phyloP scores from a whole-genome alignment of 2,888 invertebrate species.

The Meloe dianella region DNA sequence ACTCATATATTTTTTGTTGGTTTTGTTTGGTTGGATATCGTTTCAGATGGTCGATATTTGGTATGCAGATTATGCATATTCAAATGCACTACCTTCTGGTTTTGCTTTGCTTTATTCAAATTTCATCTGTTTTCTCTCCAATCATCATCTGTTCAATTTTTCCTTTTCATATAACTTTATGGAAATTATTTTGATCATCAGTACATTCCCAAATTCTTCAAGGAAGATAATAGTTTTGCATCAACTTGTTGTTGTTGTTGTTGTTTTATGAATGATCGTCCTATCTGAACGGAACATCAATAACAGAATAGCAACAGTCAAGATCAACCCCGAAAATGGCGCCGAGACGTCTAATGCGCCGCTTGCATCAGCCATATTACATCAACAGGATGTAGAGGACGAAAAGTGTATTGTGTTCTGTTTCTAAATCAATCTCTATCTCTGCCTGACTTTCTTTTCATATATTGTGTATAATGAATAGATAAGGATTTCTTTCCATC shows the following conservation, averaged over 20 bases:
- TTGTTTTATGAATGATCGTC: not conserved
- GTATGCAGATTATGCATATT: too few species aligned
- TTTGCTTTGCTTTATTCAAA: too few species aligned
- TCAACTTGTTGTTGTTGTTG: too few species aligned
- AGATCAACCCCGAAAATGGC: conserved; percentile 22
- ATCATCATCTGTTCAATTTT: too few species aligned
- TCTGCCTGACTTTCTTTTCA: conserved; percentile 51
- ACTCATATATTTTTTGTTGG: not conserved
- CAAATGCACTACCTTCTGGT: too few species aligned
- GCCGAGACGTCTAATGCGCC: conserved; percentile 29
- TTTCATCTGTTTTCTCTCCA: too few species aligned
- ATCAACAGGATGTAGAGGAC: conserved; percentile 16
- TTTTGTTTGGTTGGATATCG: not conserved
- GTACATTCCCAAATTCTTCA: too few species aligned
- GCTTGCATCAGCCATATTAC: conserved; percentile 26
- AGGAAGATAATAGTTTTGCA: too few species aligned
- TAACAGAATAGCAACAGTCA: conserved; percentile 10
- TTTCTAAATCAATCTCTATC: conserved; percentile 22
- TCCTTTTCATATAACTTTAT: too few species aligned
- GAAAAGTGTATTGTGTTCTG: conserved; percentile 36
- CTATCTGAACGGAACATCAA: not conserved
- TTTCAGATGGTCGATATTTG: too few species aligned
- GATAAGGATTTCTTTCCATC: not conserved
- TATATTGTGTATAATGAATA: too few species aligned
- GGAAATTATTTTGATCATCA: too few species aligned